Evolutionary conservation across 23 tunicate genomes (phyloP), one percentile per base, ranked within the genome.

Genomic region (Phallusia fumigata): DNA sequence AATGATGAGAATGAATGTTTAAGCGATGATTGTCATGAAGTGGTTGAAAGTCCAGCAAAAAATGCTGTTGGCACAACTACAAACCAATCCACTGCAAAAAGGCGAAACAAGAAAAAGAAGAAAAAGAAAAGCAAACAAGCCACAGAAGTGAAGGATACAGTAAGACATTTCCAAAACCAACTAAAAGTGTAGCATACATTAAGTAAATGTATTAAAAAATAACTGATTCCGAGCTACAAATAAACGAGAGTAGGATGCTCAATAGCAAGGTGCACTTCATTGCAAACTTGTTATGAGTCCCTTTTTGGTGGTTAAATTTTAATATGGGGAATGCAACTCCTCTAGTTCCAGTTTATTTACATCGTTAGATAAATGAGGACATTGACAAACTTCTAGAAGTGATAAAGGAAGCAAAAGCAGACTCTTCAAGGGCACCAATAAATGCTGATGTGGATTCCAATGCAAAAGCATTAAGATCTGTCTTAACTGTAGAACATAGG

Each of bases 401-500:
- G 34, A 33, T 74, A 11, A 16, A 74, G 30, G 45, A 85, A 78
- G 53, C 77, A 19, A 47, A 73, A 33, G 35, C 34, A 11, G 35
- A 28, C 40, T 58, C 64, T 0, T 31, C 64, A 18, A 75, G 36
- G 36, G 49, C 53, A 18, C 33, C 49, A 3, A 5, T 21, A 34
- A 50, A 19, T 19, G 0, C 22, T 15, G 21, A 53, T 2, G 53
- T 18, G 0, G 32, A 40, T 15, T 30, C 21, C n/a, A 36, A 77
- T 77, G 53, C 28, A n/a, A 73, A 47, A 69, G 32, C 50, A 18
- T 19, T 19, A 0, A 81, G 74, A 76, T 81, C 84, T 34, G 80
- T 87, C 19, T 44, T 86, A 36, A 80, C 84, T 10, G 89, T 86
- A 13, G 89, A 86, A 36, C 89, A 86, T 79, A 86, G 84, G 89